Percentiles rank a stretch among this genome's conserved stretches.
phyloP scores from a whole-genome alignment of 2,113 vertebrate genomes.

The Tringa solitaria region DNA sequence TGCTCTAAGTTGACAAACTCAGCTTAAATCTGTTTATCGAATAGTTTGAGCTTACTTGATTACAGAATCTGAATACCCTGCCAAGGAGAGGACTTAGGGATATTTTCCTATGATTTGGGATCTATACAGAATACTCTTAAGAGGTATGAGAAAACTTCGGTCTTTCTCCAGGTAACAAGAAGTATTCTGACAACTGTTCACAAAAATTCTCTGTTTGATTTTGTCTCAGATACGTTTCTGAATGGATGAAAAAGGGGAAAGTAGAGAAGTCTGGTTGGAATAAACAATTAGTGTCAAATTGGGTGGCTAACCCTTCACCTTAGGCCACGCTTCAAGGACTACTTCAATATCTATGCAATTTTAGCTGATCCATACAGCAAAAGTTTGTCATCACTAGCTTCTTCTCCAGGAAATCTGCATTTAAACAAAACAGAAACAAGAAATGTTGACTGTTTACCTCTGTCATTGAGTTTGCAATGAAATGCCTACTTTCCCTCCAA shows the following conservation, averaged over 20 bases:
- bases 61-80: background rate
- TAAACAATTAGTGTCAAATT: background rate
- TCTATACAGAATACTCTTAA: background rate
- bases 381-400: background rate
- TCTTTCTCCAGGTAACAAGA: background rate
- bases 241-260: background rate
- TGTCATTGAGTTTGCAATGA: background rate
- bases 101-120: background rate
- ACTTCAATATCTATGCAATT: background rate
- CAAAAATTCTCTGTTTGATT: background rate
- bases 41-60: background rate
- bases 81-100: background rate
- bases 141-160: background rate
- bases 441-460: background rate
- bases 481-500: background rate
- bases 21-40: background rate
- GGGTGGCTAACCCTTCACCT: background rate
- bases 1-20: background rate
- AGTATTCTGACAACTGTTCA: background rate
- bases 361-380: background rate
- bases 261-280: background rate
- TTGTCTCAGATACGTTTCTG: background rate
- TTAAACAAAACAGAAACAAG: background rate
- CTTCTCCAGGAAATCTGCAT: background rate
- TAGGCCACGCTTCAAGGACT: background rate